Evolutionary conservation across 2,113 vertebrate genomes (phyloP).

Genomic region (Arenaria interpres): DNA sequence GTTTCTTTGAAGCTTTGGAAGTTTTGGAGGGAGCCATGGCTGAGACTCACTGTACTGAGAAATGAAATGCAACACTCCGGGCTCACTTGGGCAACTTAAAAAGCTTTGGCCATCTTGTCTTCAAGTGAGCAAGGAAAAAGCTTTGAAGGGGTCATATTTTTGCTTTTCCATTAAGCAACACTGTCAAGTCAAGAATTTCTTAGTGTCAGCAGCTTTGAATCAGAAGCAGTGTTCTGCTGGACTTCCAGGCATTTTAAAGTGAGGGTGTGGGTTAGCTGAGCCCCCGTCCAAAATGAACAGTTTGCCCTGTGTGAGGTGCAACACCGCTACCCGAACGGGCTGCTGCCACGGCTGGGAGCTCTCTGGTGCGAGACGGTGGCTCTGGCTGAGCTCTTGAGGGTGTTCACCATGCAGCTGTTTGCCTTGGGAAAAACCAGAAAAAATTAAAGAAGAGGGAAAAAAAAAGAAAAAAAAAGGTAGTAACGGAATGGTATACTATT

Average conservation of each 20-base stretch:
- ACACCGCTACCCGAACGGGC: background rate
- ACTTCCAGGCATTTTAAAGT: background rate
- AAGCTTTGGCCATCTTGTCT: background rate
- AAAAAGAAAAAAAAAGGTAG: no score
- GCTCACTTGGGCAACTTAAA: background rate
- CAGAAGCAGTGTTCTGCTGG: background rate
- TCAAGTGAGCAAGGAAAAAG: background rate
- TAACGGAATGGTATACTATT: background rate
- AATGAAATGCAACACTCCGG: rapidly evolving
- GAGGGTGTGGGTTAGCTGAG: background rate
- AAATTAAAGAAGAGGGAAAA: background rate
- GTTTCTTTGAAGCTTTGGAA: background rate
- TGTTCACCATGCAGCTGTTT: background rate
- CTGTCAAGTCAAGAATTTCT: background rate
- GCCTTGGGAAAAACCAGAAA: background rate
- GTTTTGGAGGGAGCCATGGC: background rate
- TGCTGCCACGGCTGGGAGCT: rapidly evolving
- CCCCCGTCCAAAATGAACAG: rapidly evolving
- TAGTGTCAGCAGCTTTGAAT: background rate
- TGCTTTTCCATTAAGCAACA: background rate
- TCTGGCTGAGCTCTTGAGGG: background rate
- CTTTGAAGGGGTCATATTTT: background rate
- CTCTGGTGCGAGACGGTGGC: background rate
- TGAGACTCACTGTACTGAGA: background rate
- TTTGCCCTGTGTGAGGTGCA: background rate